Conservation (phyloP, 2,797 vertebrate species). For the Avahi laniger region DNA sequence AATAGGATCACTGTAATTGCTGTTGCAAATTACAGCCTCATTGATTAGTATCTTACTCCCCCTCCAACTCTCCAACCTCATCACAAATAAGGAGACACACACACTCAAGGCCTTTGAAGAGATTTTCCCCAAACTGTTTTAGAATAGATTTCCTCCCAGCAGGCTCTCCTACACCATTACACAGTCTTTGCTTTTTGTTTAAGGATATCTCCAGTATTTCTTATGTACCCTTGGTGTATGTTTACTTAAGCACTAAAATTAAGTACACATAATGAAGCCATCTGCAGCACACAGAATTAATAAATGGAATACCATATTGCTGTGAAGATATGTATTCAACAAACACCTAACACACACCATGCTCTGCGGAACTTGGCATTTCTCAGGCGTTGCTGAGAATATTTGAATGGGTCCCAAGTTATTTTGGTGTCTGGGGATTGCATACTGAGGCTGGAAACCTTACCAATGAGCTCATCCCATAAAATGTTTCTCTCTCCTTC, state of each 20-base stretch:
- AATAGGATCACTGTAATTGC: conserved; percentile 87
- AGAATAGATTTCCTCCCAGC: conserved; percentile 75
- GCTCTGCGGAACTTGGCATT: conserved; percentile 72
- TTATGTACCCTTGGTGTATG: conserved; percentile 73
- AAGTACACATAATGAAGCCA: conserved; percentile 81
- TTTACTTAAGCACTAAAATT: conserved; percentile 81
- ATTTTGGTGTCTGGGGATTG: conserved; percentile 71
- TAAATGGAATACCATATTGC: conserved; percentile 83
- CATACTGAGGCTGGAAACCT: conserved; percentile 73
- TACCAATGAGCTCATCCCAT: conserved; percentile 55
- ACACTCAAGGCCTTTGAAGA: conserved; percentile 65
- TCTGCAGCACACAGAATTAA: conserved; percentile 81
- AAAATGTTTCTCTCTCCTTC: conserved; percentile 53
- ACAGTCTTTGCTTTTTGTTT: conserved; percentile 68
- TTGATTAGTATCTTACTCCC: conserved; percentile 76
- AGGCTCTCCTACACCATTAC: conserved; percentile 62
- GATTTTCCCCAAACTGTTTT: conserved; percentile 65
- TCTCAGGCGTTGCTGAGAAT: conserved; percentile 69
- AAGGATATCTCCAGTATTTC: conserved; percentile 71
- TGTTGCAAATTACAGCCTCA: conserved; percentile 82
- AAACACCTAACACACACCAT: conserved; percentile 54
- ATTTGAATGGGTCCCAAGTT: conserved; percentile 75
- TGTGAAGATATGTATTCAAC: conserved; percentile 79
- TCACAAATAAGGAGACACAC: conserved; percentile 68
- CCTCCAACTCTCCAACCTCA: conserved; percentile 28